These are phyloP conservation scores for Maniola jurtina DNA, from an alignment of 1,140 invertebrate species.

Conservation along the genomic window DNA sequence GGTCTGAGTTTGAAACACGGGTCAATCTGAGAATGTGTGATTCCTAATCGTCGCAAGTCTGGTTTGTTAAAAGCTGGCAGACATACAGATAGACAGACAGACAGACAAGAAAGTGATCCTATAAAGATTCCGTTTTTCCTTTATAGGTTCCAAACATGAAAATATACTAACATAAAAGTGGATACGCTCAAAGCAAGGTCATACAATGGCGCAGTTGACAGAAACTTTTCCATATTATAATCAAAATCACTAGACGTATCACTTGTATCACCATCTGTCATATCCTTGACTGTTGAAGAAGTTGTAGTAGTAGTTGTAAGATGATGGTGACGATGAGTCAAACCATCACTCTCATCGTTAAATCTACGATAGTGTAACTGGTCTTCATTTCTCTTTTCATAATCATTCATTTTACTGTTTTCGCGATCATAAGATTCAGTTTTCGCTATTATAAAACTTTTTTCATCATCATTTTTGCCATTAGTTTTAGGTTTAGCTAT, in stretches of 20 bases:
- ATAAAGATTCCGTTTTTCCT: too few species aligned
- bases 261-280: neutral
- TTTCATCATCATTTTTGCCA: neutral
- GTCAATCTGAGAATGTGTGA: too few species aligned
- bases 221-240: conserved; percentile 20
- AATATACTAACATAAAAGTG: conserved; percentile 25
- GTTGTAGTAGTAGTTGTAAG: neutral
- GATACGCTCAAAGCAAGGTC: conserved; percentile 3
- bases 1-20: too few species aligned
- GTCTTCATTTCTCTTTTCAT: neutral
- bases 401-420: too few species aligned
- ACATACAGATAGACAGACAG: too few species aligned
- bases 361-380: neutral
- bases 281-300: neutral
- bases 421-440: too few species aligned
- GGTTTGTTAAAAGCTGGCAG: too few species aligned
- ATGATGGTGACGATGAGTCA: too few species aligned
- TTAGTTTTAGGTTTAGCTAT: neutral
- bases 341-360: too few species aligned
- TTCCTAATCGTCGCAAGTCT: too few species aligned
- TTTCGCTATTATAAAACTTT: neutral
- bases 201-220: conserved; percentile 17
- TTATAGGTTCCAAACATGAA: neutral
- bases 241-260: neutral
- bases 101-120: too few species aligned